These are phyloP conservation scores for Anolis apletophallus DNA, from an alignment of 2,797 vertebrate genomes.

Conservation along the genomic window DNA sequence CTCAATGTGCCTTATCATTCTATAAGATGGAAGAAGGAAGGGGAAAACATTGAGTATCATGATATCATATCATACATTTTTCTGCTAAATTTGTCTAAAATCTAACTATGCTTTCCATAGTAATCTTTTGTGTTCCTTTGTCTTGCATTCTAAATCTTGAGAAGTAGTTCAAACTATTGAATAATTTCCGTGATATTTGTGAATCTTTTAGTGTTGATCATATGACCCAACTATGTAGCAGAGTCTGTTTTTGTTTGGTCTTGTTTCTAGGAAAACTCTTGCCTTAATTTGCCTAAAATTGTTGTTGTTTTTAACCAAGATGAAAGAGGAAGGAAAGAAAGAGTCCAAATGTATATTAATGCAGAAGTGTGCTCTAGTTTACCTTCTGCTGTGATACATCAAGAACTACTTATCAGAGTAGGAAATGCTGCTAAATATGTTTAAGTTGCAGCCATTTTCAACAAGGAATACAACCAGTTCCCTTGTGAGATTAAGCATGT, in stretches of 20 bases:
- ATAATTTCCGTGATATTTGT: not conserved
- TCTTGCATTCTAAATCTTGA: not conserved
- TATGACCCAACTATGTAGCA: not conserved
- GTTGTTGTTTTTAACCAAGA: too few relatives aligned
- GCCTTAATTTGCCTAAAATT: too few relatives aligned
- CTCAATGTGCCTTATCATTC: too few relatives aligned
- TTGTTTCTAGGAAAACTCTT: not conserved
- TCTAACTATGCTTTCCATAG: too few relatives aligned
- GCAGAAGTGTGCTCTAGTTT: not conserved
- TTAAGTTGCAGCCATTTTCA: not conserved
- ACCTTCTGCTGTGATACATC: not conserved
- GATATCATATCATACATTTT: not conserved
- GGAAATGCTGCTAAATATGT: conserved; percentile 5
- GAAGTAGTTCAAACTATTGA: not conserved
- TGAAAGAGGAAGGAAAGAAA: too few relatives aligned
- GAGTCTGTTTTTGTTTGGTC: not conserved
- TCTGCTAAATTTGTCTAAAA: not conserved
- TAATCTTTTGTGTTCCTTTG: not conserved
- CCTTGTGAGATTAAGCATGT: not conserved
- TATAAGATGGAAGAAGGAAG: too few relatives aligned
- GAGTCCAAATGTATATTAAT: not conserved
- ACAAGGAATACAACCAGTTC: not conserved
- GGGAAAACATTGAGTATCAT: too few relatives aligned
- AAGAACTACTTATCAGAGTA: not conserved
- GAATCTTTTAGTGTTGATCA: not conserved